These are phyloP conservation scores for Scolopax mira DNA, from an alignment of 2,113 vertebrate species.

Conservation along the genomic window DNA sequence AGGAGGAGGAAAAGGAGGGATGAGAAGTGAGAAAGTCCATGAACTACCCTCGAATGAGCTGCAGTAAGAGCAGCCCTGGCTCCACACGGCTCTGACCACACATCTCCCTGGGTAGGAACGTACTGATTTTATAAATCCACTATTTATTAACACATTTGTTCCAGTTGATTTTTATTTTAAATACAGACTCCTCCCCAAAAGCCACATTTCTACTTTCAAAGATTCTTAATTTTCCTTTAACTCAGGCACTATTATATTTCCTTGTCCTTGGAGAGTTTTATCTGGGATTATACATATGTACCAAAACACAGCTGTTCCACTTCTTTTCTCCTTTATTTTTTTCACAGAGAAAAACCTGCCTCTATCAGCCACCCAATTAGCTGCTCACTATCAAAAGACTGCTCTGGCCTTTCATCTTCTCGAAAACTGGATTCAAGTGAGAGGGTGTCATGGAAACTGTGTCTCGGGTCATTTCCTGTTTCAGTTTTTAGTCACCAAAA, in stretches of 20 bases:
- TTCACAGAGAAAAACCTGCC: constrained; percentile 66
- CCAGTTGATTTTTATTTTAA: not conserved
- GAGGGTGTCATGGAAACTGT: constrained; percentile 87
- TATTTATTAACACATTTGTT: not conserved
- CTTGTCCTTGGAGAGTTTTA: constrained; percentile 72
- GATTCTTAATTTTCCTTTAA: constrained; percentile 25
- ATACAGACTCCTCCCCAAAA: constrained; percentile 17
- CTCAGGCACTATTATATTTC: constrained; percentile 61
- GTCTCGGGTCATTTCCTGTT: constrained; percentile 86
- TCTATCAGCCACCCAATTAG: constrained; percentile 85
- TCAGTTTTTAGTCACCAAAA: constrained; percentile 72
- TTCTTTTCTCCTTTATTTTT: constrained; percentile 69
- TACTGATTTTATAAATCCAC: not conserved
- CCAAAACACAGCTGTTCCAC: constrained; percentile 84
- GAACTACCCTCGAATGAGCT: not conserved
- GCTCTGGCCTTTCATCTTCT: constrained; percentile 84
- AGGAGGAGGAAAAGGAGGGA: not conserved
- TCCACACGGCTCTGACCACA: not conserved
- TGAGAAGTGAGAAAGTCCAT: accelerated
- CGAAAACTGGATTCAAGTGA: constrained; percentile 75
- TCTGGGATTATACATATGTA: constrained; percentile 71
- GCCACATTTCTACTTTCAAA: constrained; percentile 16
- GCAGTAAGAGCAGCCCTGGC: not conserved
- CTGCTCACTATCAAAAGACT: constrained; percentile 79
- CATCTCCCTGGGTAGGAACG: not conserved